phyloP scores from a whole-genome alignment of 92 coral and sea anemone species.

The Heliopora coerulea region DNA sequence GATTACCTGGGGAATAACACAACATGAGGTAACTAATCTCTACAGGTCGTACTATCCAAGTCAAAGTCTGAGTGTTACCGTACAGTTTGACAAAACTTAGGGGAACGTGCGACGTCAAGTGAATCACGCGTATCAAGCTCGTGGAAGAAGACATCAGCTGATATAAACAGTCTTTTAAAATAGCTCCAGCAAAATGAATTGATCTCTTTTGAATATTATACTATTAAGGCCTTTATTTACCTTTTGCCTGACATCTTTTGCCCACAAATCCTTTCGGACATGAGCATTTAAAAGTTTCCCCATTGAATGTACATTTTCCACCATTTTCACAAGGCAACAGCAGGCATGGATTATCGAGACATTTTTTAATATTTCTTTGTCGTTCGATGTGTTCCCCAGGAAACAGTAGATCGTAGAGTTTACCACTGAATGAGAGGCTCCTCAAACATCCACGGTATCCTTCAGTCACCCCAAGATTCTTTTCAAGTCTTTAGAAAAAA shows the following conservation, averaged over 20 bases:
- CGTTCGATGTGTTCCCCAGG: constrained; percentile 30
- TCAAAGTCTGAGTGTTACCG: too few relatives aligned
- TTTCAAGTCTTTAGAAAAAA: constrained; percentile 6
- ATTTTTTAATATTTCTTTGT: constrained; percentile 11
- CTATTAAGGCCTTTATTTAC: constrained; percentile 14
- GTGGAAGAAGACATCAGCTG: too few relatives aligned
- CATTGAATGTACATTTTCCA: constrained; percentile 22
- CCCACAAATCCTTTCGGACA: constrained; percentile 42
- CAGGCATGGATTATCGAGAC: constrained; percentile 31
- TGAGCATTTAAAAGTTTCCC: constrained; percentile 10
- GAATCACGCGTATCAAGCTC: too few relatives aligned
- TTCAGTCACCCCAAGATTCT: constrained; percentile 16
- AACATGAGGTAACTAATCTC: too few relatives aligned
- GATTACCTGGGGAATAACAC: too few relatives aligned
- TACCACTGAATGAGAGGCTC: constrained; percentile 1
- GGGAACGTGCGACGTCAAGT: too few relatives aligned
- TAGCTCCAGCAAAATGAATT: too few relatives aligned
- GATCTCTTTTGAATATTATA: too few relatives aligned
- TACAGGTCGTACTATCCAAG: too few relatives aligned
- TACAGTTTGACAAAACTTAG: too few relatives aligned
- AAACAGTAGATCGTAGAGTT: constrained; percentile 19
- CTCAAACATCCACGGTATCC: constrained; percentile 32
- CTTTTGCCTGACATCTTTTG: constrained; percentile 27
- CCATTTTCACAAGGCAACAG: constrained; percentile 34
- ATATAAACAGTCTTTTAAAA: too few relatives aligned